These are phyloP conservation scores for Pan paniscus DNA, from an alignment of 2,113 vertebrate genomes.

Conservation along the genomic window DNA sequence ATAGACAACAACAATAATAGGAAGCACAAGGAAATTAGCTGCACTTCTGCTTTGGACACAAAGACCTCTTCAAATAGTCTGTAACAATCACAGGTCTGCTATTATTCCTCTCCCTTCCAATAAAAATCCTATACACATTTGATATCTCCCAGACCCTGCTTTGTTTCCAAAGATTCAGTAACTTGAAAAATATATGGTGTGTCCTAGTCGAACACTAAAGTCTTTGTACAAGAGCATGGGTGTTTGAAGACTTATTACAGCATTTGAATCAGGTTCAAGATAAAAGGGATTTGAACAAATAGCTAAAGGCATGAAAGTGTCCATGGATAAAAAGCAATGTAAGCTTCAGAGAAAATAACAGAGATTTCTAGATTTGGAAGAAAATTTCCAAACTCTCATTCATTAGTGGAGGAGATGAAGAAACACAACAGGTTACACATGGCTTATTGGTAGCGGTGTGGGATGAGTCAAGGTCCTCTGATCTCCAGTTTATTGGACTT, in stretches of 20 bases:
- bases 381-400: neutral
- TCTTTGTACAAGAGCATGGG: neutral
- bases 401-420: neutral
- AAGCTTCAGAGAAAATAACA: neutral
- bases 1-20: neutral
- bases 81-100: neutral
- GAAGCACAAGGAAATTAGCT: neutral
- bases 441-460: neutral
- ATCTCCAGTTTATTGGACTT: neutral
- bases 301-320: neutral
- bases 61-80: neutral
- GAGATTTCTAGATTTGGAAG: neutral
- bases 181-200: neutral
- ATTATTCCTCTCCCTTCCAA: neutral
- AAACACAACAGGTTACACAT: neutral
- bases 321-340: neutral
- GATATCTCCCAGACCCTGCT: neutral
- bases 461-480: neutral
- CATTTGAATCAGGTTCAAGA: neutral
- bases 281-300: neutral
- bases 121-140: neutral
- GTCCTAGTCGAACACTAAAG: neutral
- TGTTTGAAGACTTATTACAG: neutral
- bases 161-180: neutral
- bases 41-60: neutral